These are phyloP conservation scores for Drosophila nigricruria DNA, from an alignment of 2,888 invertebrate genomes.

Conservation along the genomic window DNA sequence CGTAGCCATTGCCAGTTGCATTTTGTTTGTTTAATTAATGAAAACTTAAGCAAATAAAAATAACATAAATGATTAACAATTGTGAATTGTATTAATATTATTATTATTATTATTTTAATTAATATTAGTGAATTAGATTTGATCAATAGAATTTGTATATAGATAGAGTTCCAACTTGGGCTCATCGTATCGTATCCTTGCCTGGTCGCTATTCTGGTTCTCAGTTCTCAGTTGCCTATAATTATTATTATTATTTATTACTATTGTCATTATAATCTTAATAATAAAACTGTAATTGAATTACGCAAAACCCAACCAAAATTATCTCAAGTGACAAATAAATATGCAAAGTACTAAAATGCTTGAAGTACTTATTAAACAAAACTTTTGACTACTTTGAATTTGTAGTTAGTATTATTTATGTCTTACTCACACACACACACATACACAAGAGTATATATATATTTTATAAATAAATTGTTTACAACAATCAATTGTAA, in stretches of 20 bases:
- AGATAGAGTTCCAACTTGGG: neutral
- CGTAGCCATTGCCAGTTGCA: conserved; percentile 20
- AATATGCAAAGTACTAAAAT: conserved; percentile 17
- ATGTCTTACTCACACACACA: conserved; percentile 11
- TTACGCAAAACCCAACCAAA: conserved; percentile 22
- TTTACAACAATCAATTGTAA: conserved; percentile 9
- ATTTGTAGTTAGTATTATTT: conserved; percentile 62
- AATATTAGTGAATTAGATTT: neutral
- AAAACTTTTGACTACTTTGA: conserved; percentile 24
- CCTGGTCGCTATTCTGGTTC: conserved; percentile 1
- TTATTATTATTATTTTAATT: neutral
- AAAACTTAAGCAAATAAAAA: conserved; percentile 62
- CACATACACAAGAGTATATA: conserved; percentile 19
- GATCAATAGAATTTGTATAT: neutral
- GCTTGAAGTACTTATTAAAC: conserved; percentile 17
- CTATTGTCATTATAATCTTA: neutral
- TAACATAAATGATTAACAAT: conserved; percentile 18
- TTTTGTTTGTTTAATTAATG: conserved; percentile 70
- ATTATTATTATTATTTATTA: conserved; percentile 5
- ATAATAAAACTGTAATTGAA: conserved; percentile 8
- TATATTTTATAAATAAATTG: conserved; percentile 33
- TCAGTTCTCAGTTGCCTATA: conserved; percentile 16
- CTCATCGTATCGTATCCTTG: neutral
- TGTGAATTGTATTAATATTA: neutral
- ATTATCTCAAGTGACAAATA: conserved; percentile 29